phyloP scores from a whole-genome alignment of 2,797 vertebrate species.

The Onychomys torridus region DNA sequence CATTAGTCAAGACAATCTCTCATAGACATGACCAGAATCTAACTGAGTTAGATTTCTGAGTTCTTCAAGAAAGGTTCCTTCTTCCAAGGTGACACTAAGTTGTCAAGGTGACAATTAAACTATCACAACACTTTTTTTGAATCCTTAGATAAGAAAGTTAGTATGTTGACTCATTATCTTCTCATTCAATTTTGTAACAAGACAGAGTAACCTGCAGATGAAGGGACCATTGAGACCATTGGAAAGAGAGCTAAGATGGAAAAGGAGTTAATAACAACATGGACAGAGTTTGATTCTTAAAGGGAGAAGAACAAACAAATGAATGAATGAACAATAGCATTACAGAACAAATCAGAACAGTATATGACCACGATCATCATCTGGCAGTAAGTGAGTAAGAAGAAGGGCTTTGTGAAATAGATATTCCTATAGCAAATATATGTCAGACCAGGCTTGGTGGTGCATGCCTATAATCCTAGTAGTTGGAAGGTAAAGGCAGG shows the following conservation, averaged over 20 bases:
- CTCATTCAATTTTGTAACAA: conserved; percentile 57
- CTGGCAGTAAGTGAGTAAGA: neutral
- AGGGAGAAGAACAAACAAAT: neutral
- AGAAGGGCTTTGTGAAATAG: neutral
- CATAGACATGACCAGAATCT: neutral
- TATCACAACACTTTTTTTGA: neutral
- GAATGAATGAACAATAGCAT: neutral
- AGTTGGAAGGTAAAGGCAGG: neutral
- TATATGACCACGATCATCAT: neutral
- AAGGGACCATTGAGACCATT: neutral
- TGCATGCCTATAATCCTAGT: neutral
- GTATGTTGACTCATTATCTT: neutral
- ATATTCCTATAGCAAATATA: conserved; percentile 4
- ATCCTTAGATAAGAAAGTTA: conserved; percentile 52
- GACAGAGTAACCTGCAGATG: neutral
- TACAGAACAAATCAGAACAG: conserved; percentile 17
- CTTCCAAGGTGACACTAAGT: neutral
- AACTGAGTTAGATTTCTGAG: no score
- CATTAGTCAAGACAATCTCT: neutral
- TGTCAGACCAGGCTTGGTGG: neutral
- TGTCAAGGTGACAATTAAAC: neutral
- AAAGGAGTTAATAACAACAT: neutral
- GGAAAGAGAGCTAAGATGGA: neutral
- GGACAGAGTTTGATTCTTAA: conserved; percentile 8
- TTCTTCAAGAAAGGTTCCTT: neutral